Evolutionary conservation across 1,140 invertebrate species (phyloP), one percentile per base, ranked within the genome.

Genomic region (Pogonus chalceus): DNA sequence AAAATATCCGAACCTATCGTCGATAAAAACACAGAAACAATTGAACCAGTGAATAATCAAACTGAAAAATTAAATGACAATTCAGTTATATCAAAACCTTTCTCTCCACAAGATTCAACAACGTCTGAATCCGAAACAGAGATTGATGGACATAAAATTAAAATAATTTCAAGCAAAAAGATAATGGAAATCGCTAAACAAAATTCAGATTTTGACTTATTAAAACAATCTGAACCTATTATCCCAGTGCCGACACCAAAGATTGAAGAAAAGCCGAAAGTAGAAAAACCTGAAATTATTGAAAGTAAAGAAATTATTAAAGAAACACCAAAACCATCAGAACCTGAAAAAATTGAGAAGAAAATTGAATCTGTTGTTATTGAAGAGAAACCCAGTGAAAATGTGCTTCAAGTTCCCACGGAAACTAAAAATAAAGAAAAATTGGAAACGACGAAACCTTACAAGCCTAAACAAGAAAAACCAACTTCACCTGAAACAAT

Each of bases 101-200:
- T 56, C 22, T 58, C 57, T 10, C 56, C 60, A 1, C 39, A 49
- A 21, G 63, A 58, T 23, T 58, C 65, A 0, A 69, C 65, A 24
- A 66, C 65, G 9, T 68, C 67, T 1, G 67, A 69, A 56, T 68
- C 66, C 0, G 67, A 69, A 58, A 67, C 67, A 35, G 69, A 69
- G 60, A 70, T 69, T 23, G 69, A 69, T 52, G 67, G 66, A 4
- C 67, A 70, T 37, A 69, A 67, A 56, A 69, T 69, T 24, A 70
- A 70, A 54, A 68, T 62, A 7, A 65, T 69, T 18, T 67, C 65
- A 2, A 60, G 62, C 23, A 66, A 68, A 49, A 66, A 69, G 51
- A 65, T 64, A 7, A 55, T 65, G 46, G 64, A 67, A 66, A 72
- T 56, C 64, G 62, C 59, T 18, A 72, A 77, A 56, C 61, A 75